phyloP scores from a whole-genome alignment of 2,888 invertebrate genomes.

The Coleophora deauratella region DNA sequence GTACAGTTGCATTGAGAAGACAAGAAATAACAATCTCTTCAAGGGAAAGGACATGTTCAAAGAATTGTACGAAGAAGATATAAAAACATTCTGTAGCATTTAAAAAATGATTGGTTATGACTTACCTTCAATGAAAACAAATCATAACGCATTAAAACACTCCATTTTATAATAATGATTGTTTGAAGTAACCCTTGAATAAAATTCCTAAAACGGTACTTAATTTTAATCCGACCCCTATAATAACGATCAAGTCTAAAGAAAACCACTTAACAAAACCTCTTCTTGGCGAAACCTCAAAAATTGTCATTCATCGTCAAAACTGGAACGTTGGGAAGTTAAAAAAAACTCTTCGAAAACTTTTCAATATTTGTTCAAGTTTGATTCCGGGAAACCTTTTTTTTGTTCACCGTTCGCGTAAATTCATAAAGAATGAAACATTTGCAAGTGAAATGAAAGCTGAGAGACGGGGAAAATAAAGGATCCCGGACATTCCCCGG shows the following conservation, averaged over 20 bases:
- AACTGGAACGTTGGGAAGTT: constrained; percentile 6
- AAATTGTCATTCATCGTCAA: constrained; percentile 7
- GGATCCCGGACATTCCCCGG: constrained; percentile 24
- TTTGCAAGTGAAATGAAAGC: constrained; percentile 65
- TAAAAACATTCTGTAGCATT: no score
- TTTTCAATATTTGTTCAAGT: constrained; percentile 51
- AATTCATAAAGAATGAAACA: constrained; percentile 62
- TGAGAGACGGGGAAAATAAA: constrained; percentile 54
- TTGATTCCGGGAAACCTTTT: constrained; percentile 43
- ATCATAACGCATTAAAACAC: no score
- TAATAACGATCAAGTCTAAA: not conserved
- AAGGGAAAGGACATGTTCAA: no score
- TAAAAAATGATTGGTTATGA: no score
- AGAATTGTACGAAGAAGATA: no score
- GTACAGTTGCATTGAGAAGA: not conserved
- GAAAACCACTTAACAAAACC: not conserved
- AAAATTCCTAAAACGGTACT: not conserved
- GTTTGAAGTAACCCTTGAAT: not conserved
- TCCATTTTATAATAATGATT: no score
- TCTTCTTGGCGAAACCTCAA: constrained; percentile 1
- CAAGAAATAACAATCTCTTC: not conserved
- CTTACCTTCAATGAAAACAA: no score
- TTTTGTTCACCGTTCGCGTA: constrained; percentile 29
- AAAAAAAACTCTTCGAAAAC: constrained; percentile 21
- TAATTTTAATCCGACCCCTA: not conserved